Conservation (phyloP, 2,797 vertebrate genomes). For the Alectoris magna region DNA sequence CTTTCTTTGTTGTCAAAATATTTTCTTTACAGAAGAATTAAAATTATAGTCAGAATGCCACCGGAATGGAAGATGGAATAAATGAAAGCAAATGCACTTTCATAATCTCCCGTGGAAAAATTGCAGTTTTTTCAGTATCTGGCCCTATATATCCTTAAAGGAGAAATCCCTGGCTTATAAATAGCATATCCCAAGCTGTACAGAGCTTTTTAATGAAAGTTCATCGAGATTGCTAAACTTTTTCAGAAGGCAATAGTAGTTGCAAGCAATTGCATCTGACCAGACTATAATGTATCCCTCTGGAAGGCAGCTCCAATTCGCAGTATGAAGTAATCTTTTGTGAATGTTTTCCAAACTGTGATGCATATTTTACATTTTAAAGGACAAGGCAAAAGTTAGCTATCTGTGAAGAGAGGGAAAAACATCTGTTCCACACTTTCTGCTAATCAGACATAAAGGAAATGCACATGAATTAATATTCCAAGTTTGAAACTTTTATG, state of each 20-base stretch:
- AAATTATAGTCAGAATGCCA: constrained; percentile 47
- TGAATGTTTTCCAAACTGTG: constrained; percentile 63
- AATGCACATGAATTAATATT: neutral
- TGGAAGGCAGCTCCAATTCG: constrained; percentile 49
- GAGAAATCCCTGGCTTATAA: neutral
- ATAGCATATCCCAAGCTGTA: neutral
- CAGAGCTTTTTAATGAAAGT: constrained; percentile 3
- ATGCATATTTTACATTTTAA: constrained; percentile 62
- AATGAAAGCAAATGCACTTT: neutral
- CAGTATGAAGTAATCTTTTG: constrained; percentile 44
- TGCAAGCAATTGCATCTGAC: constrained; percentile 26
- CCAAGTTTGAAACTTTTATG: constrained; percentile 40
- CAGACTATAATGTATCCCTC: neutral
- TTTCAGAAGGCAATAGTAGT: neutral
- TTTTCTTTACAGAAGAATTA: constrained; percentile 64
- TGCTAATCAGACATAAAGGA: constrained; percentile 41
- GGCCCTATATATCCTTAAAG: constrained; percentile 10
- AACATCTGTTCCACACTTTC: constrained; percentile 55
- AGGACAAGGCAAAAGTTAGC: constrained; percentile 56
- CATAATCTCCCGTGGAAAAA: constrained; percentile 9
- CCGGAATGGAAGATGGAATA: constrained; percentile 30
- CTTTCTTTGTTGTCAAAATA: constrained; percentile 61
- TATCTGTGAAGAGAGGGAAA: constrained; percentile 42
- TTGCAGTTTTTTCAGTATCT: constrained; percentile 13
- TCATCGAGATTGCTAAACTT: constrained; percentile 10